Evolutionary conservation across 2,113 vertebrate species (phyloP), one percentile per base, ranked within the genome.

Genomic region (Dascyllus trimaculatus): DNA sequence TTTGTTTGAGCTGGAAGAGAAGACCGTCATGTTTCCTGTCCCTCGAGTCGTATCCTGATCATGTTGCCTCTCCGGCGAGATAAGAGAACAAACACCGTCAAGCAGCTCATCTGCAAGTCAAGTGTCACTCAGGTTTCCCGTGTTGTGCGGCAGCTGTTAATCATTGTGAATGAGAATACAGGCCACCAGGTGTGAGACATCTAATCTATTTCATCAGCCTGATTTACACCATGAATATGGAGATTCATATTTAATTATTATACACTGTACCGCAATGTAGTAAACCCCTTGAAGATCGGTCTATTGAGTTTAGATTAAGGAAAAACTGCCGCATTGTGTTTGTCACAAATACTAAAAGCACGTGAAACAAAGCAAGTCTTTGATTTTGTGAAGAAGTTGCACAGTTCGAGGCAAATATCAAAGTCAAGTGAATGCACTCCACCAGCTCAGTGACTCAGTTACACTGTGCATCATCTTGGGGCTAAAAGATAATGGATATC

Each of bases 401-500:
- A 25, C 58, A 67, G 62, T 87, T 80, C n/a, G 25, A 85, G 71
- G 58, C 70, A 65, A 80, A 76, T 76, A 56, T 77, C 74, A 86
- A 82, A 75, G 67, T 79, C 60, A 75, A 29, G 25, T 60, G 52
- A 81, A 63, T 40, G 43, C 51, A 75, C 78, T 84, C 53, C 75
- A 85, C 71, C 83, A 73, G 79, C 65, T 88, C 83, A 68, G 6
- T 81, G 72, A 78, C 71, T 85, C 66, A 69, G 57, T 71, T 61
- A 75, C 54, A 66, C 58, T 43, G 62, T 35, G 69, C 71, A 72
- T 79, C 72, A 76, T 89, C 80, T 80, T 14, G 68, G 69, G 81
- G 81, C 63, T 74, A 67, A 76, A 83, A 80, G 71, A 90, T 88
- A 86, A 90, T 90, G 71, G 89, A 85, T 81, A 87, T 87, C 63